A percentile compares a stretch with the other conserved stretches of the same genome.
These are phyloP conservation scores for Camptogramma bilineatum DNA, from an alignment of 2,888 invertebrate species.

Conservation along the genomic window DNA sequence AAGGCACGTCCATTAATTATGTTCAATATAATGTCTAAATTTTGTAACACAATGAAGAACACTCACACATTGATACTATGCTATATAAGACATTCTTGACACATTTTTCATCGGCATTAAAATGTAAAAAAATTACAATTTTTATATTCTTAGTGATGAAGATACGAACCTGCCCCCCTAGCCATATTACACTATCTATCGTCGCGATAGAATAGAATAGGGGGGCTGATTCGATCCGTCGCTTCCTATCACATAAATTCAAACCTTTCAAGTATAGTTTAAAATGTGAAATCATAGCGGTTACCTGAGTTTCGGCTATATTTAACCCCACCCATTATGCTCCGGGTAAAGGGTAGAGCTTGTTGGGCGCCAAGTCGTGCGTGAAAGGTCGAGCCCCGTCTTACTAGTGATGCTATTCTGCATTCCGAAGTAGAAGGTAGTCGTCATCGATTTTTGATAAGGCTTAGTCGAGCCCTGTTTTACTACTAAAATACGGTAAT, in stretches of 20 bases:
- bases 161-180: too few species aligned
- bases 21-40: too few species aligned
- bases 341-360: conserved; percentile 41
- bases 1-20: not conserved
- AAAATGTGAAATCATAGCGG: conserved; percentile 37
- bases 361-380: conserved; percentile 43
- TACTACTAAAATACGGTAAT: not conserved
- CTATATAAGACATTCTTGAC: too few species aligned
- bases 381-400: conserved; percentile 43
- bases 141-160: too few species aligned
- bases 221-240: not conserved
- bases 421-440: conserved; percentile 11
- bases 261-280: conserved; percentile 23
- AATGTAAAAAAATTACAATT: too few species aligned
- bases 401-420: conserved; percentile 22
- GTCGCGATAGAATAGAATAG: too few species aligned
- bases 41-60: too few species aligned
- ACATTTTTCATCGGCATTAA: too few species aligned
- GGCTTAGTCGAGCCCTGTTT: not conserved
- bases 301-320: conserved; percentile 45
- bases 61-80: too few species aligned
- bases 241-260: conserved; percentile 8
- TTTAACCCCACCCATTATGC: conserved; percentile 39
- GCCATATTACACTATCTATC: too few species aligned
- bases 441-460: not conserved